Evolutionary conservation across 1,140 invertebrate species (phyloP), one percentile per base, ranked within the genome.

Genomic region (Idris sp.): DNA sequence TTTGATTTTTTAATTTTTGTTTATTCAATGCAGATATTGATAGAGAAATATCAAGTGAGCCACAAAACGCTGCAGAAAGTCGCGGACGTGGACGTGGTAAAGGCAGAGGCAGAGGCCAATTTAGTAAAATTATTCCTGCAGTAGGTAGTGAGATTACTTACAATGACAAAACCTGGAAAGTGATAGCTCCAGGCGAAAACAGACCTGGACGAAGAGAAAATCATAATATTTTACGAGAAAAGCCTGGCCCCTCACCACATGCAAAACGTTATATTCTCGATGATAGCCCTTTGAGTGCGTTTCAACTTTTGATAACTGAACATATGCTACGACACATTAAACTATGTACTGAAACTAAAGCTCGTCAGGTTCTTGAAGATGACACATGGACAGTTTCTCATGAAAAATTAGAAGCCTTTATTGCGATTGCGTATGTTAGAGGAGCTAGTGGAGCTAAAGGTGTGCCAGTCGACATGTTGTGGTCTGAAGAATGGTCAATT

Each of bases 251-350:
- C 7, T 30, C 58, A 40, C 22, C 35, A n/a, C 36, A 62, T 33
- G 33, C 58, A 14, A 49, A 49, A 14, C 35, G 44, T 3, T 15
- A 49, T 11, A 25, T 41, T 41, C 9, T 9, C 3, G 26, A 19
- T 14, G 26, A 31, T 10, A 40, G 6, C 15, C 8, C 15, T 22
- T 8, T 49, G 14, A 62, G 58, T 16, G 44, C 59, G 28, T 64
- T 28, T 5, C 18, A 7, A 16, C 44, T 64, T 51, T 1, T 64
- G 10, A 15, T 64, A 26, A 2, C 1, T 51, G 38, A 64, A 43
- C 9, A 22, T 43, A 64, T 64, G 19, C 61, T 65, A 13, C 48
- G 61, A 38, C 61, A 54, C 38, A 65, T 67, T 9, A 48, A 67
- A 56, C 16, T 28, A 48, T 67, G 51, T 19, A 67, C 40, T n/a